Base-by-base conservation (phyloP, 2,888 invertebrate genomes). In the Diachrysia chrysitis region DNA sequence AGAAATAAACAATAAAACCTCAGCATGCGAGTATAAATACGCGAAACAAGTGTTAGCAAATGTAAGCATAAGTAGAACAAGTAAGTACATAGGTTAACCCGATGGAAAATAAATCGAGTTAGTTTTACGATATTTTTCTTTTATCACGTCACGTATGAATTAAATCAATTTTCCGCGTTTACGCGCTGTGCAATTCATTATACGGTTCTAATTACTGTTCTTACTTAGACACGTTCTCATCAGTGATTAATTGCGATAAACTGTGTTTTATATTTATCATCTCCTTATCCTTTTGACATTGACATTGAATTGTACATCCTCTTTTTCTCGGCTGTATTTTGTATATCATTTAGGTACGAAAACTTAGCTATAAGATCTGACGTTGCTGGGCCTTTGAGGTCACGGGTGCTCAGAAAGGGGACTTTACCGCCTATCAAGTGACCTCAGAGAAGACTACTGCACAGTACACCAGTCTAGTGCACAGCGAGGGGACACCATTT, bases 161-260 rank as follows among this genome's bases (percentile, higher is more conserved):
- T 75, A 60, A 79, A 76, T 71, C 72, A 78, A 83, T 82, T 83
- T 82, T 81, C 71, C 69, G 69, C 72, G 61, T 79, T 77, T 83
- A 69, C 66, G 64, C 71, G 23, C 68, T 66, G 35, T 69, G 67
- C 73, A 70, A 78, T 76, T 73, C 73, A 61, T 76, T 59, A 70
- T 69, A 58, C 58, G 62, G 35, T 69, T 64, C 63, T 75, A 74
- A 81, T 78, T 71, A 59, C 55, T 60, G 60, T 69, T 72, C 54
- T 66, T 71, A 64, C 37, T 56, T 66, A 17, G 56, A 51, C 56
- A 62, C 51, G 60, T 55, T 23, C 56, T 42, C 21, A 54, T 60
- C 17, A 35, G 10, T 9, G 32, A 42, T 54, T 37, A 42, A 57
- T 62, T 53, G 42, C 17, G 37, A 17, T 59, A 51, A n/a, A n/a